Percentiles rank a stretch among this genome's conserved stretches.
Conservation (phyloP, 92 coral and sea anemone genomes). For the Isaurus tuberculatus region DNA sequence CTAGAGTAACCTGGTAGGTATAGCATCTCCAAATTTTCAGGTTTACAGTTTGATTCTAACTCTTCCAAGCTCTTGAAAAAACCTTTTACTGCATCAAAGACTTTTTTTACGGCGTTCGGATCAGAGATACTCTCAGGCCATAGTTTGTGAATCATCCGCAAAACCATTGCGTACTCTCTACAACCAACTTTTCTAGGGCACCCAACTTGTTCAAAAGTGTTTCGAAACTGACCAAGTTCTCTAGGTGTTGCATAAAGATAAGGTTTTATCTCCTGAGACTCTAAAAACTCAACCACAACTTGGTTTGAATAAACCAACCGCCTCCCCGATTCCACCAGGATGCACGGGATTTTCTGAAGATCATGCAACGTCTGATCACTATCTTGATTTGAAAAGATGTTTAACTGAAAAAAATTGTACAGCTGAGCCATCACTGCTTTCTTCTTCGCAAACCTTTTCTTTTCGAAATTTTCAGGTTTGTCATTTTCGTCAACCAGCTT, state of each 20-base stretch:
- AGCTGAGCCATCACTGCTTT: conserved; percentile 63
- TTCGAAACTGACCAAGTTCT: conserved; percentile 53
- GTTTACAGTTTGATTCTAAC: neutral
- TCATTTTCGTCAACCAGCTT: conserved; percentile 38
- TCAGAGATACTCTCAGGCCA: conserved; percentile 42
- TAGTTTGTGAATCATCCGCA: conserved; percentile 52
- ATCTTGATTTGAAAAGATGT: neutral
- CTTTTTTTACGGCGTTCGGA: conserved; percentile 49
- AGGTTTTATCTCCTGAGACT: conserved; percentile 63
- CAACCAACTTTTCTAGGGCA: conserved; percentile 55
- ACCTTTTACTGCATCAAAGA: conserved; percentile 65
- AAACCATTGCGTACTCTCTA: conserved; percentile 71
- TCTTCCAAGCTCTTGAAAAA: conserved; percentile 56
- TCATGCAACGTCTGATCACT: neutral
- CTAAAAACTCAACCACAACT: conserved; percentile 56
- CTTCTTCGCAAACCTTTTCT: neutral
- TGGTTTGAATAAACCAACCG: conserved; percentile 64
- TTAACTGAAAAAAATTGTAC: conserved; percentile 63
- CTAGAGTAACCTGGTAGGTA: conserved; percentile 23
- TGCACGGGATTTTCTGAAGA: conserved; percentile 55
- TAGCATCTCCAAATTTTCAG: neutral
- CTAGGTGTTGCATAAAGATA: conserved; percentile 67
- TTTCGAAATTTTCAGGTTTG: neutral
- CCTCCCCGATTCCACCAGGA: conserved; percentile 68
- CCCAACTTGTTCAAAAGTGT: conserved; percentile 62